Evolutionary conservation across 2,113 vertebrate genomes (phyloP), one percentile per base, ranked within the genome.

Genomic region (Motacilla tschutschensis): DNA sequence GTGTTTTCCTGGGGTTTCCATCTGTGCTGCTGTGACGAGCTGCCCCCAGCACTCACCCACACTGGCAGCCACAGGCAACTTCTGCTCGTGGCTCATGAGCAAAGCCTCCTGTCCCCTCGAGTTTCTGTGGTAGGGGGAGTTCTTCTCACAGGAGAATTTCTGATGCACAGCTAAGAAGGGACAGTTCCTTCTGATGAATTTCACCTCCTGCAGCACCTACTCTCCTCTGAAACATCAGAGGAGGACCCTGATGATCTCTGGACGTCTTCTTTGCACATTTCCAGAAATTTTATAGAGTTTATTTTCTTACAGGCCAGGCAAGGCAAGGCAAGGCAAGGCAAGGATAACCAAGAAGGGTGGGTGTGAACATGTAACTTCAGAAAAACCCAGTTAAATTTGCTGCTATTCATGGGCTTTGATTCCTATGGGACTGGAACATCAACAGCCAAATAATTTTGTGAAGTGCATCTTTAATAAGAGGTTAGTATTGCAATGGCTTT

Each of bases 21-120:
- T 29, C 19, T 28, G 3, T 1, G 3, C 6, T 36, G n/a, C 25
- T 26, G 64, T 6, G 17, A 16, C 4, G 38, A 12, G 8, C n/a
- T 41, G 26, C 12, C 26, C 36, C 33, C 25, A 33, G 51, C 36
- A 54, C 12, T 10, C 21, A 44, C 20, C n/a, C 36, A 36, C 46
- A 10, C 24, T 14, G n/a, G 35, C 13, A 66, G 40, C 33, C 19
- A 64, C 0, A 0, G 47, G 17, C 10, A 58, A 5, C 51, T 80
- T 54, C 51, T 76, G 38, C 67, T 60, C 13, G 3, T 67, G 50
- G 26, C 12, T 85, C 54, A 11, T 1, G 12, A 21, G 63, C 35
- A 65, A 79, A 74, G 8, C 16, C 33, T 74, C 12, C 53, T 26
- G 58, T 47, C 40, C 64, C 33, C 26, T 53, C 1, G 0, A 33